Percentiles rank a stretch among this genome's conserved stretches.
These are phyloP conservation scores for Pseudolaguvia tuberculata DNA, from an alignment of 2,113 vertebrate species.

Conservation along the genomic window DNA sequence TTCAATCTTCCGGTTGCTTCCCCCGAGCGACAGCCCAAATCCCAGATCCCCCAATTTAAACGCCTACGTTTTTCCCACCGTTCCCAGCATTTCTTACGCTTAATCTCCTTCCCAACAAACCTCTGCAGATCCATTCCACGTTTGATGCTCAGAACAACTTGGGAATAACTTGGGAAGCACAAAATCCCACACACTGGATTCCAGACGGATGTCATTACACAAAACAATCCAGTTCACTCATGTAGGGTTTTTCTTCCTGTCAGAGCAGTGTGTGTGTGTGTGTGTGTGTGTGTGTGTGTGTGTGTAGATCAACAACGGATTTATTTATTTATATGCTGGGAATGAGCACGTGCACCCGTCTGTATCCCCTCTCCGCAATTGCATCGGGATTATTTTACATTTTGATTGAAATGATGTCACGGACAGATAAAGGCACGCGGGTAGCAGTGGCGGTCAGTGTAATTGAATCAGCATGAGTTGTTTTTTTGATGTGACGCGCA, in stretches of 20 bases:
- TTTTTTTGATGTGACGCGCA: constrained; percentile 81
- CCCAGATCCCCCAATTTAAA: constrained; percentile 59
- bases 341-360: constrained; percentile 90
- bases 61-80: too few relatives aligned
- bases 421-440: constrained; percentile 84
- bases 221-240: constrained; percentile 88
- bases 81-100: constrained; percentile 51
- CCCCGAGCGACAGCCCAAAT: constrained; percentile 72
- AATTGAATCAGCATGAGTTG: constrained; percentile 93
- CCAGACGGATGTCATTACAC: constrained; percentile 82
- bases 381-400: constrained; percentile 99
- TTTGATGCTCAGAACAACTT: constrained; percentile 80
- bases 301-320: too few relatives aligned
- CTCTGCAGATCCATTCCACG: constrained; percentile 70
- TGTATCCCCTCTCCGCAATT: constrained; percentile 80
- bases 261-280: constrained; percentile 67
- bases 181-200: constrained; percentile 75
- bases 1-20: constrained; percentile 73
- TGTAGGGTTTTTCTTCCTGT: constrained; percentile 75
- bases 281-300: too few relatives aligned
- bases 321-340: constrained; percentile 73
- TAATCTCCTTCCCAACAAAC: constrained; percentile 60
- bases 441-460: constrained; percentile 72
- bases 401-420: constrained; percentile 99
- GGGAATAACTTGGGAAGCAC: constrained; percentile 75